A percentile compares a stretch with the other conserved stretches of the same genome.
Conservation (phyloP, 2,888 invertebrate species). For the Macaria notata region DNA sequence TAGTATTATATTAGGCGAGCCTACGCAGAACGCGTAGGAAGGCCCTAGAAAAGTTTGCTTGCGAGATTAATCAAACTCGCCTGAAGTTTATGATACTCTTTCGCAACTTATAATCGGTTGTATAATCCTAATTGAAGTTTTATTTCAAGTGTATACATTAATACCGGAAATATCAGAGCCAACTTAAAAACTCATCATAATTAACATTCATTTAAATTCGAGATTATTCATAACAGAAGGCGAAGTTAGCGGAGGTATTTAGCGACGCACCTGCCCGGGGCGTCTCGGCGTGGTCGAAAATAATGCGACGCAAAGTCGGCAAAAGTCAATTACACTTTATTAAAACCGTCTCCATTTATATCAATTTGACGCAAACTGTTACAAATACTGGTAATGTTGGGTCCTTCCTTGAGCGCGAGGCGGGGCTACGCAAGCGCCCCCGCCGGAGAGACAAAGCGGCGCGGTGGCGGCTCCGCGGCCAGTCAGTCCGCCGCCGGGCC, state of each 20-base stretch:
- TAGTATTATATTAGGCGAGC: not conserved
- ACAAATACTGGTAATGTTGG: slow-evolving; percentile 82
- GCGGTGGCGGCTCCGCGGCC: slow-evolving; percentile 46
- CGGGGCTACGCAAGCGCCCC: slow-evolving; percentile 78
- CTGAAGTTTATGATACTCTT: too few species aligned
- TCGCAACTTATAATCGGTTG: slow-evolving; percentile 1
- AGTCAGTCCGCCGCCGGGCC: slow-evolving; percentile 53
- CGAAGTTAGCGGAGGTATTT: slow-evolving; percentile 73
- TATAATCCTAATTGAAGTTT: slow-evolving; percentile 12
- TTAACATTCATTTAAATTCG: slow-evolving; percentile 78
- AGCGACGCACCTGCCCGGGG: slow-evolving; percentile 77
- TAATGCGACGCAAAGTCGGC: slow-evolving; percentile 81
- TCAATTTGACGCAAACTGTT: slow-evolving; percentile 83
- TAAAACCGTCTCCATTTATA: slow-evolving; percentile 83
- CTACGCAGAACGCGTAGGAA: not conserved
- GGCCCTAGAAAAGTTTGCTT: not conserved
- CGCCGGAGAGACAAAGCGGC: slow-evolving; percentile 46
- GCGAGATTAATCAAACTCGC: slow-evolving; percentile 8
- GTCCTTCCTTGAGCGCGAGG: slow-evolving; percentile 77
- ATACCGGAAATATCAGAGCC: slow-evolving; percentile 52
- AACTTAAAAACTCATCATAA: slow-evolving; percentile 72
- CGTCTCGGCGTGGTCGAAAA: slow-evolving; percentile 80
- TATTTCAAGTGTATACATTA: slow-evolving; percentile 33
- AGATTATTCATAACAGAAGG: slow-evolving; percentile 74
- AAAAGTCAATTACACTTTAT: slow-evolving; percentile 83